Conservation (phyloP, 37 sponge, comb jelly and placozoan genomes). For the Corticium candelabrum region DNA sequence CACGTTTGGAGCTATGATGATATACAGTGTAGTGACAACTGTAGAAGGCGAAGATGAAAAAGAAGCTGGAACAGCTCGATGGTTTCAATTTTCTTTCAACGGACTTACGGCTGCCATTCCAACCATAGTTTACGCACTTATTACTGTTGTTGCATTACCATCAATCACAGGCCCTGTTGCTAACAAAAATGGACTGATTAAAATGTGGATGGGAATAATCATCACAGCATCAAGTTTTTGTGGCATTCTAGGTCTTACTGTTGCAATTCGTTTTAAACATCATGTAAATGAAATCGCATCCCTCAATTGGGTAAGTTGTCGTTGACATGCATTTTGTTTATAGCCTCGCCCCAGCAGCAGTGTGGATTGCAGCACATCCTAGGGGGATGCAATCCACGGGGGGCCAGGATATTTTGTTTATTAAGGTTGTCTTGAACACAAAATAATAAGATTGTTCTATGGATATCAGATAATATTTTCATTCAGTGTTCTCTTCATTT, state of each 20-base stretch:
- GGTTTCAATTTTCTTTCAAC: neutral
- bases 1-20: neutral
- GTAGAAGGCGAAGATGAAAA: neutral
- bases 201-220: neutral
- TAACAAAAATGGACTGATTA: neutral
- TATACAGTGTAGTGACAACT: too few species aligned
- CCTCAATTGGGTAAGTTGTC: conserved; percentile 3
- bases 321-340: too few species aligned
- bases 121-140: neutral
- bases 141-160: neutral
- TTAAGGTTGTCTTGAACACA: too few species aligned
- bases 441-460: too few species aligned
- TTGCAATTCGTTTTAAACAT: neutral
- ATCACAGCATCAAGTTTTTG: neutral
- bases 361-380: too few species aligned
- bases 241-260: neutral
- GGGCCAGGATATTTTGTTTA: too few species aligned
- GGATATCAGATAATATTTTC: too few species aligned
- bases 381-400: too few species aligned
- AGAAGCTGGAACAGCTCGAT: neutral
- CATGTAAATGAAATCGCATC: neutral
- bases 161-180: neutral
- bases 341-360: too few species aligned
- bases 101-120: neutral
- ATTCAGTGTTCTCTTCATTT: too few species aligned